Evolutionary conservation across 2,113 vertebrate genomes (phyloP), one percentile per base, ranked within the genome.

Genomic region (Beaufortia kweichowensis): DNA sequence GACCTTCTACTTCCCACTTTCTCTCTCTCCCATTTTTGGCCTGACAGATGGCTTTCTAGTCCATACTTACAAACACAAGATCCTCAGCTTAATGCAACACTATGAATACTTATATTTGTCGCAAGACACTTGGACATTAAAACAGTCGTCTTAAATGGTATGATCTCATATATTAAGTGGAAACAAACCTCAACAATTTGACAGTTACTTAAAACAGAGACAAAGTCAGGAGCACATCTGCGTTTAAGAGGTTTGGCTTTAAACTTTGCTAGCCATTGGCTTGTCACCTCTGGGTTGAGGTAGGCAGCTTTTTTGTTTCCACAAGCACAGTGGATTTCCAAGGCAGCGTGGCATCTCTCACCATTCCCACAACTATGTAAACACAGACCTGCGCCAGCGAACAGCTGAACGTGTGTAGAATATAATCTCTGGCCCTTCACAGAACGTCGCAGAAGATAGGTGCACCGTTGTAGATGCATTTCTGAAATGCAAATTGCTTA

Each of bases 281-380:
- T 66, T 66, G 62, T 57, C 50, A 39, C 21, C 63, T 35, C 61
- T 41, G 74, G 50, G 48, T 28, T 53, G 9, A 48, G 7, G 39
- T 61, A 61, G 70, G n/a, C 9, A 6, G 56, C 70, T 28, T 46
- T 74, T 60, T 11, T 7, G 35, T 65, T 43, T 79, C 59, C 50
- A 46, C 68, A 57, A 79, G 60, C 48, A 41, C n/a, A 11, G 33
- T 73, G 39, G 43, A 68, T 82, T 78, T 69, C 70, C 69, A 67
- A 62, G 35, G 21, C 23, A 68, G 62, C 43, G 55, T 10, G 35
- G 64, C 80, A 78, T 78, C 70, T 78, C 71, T 63, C 57, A 82
- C 63, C 48, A 67, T 74, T 67, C 33, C 28, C 35, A 21, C 80
- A 82, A 78, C 55, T 81, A 78, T 82, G 80, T 82, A 82, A 82